Evolutionary conservation across 2,888 invertebrate genomes (phyloP), one percentile per base, ranked within the genome.

Genomic region (Aquatica leii): DNA sequence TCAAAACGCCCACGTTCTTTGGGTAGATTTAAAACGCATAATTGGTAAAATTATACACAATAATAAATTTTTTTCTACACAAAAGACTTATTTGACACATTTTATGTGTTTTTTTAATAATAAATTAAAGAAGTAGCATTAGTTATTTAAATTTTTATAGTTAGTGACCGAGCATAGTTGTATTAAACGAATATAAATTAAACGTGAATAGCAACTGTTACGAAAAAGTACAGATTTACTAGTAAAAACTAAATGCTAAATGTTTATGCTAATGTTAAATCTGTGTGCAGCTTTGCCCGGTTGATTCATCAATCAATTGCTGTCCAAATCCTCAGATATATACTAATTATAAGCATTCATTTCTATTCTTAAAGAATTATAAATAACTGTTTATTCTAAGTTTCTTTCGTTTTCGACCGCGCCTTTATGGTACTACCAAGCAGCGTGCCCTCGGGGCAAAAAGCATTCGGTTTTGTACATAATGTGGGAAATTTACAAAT

Each of bases 341-440:
- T 58, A 51, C 50, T 50, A 58, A 58, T 58, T 58, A 58, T 58
- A 58, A 50, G 40, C 50, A 58, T 58, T 58, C 40, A 58, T 58
- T 49, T 58, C 50, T 50, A 50, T 50, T 58, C 58, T 58, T 58
- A 15, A 20, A 15, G 50, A 50, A 50, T 58, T 24, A 50, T 40
- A 50, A 37, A 41, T 58, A 58, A 58, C 50, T 58, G 58, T 58
- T 58, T 37, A 24, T 58, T 20, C 12, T 14, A 34, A 55, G 12
- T 35, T 54, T 18, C 48, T 34, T 35, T 34, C 31, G 14, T 34
- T 34, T 52, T 34, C 11, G n/a, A 20, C 50, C 18, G 58, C 41
- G 41, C 50, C 37, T 37, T 58, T 58, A 58, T 14, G 12, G 20
- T 56, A 48, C 35, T 35, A 56, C 35, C 35, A 56, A 49, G 34